These are phyloP conservation scores for Leptosomus discolor DNA, from an alignment of 2,113 vertebrate species.

Conservation along the genomic window DNA sequence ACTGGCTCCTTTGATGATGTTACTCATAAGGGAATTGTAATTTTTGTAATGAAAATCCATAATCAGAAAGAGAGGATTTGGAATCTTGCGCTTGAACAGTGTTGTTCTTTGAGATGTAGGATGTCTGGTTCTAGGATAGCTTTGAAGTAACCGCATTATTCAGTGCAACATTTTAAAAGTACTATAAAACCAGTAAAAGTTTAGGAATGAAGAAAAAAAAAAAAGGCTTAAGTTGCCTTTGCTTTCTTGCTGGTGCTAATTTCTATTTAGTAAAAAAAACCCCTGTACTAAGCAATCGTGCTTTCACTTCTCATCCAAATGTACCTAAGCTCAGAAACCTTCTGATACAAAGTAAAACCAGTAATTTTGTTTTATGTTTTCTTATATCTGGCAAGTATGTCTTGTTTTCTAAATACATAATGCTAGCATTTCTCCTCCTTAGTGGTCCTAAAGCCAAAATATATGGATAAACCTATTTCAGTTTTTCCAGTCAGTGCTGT, in stretches of 20 bases:
- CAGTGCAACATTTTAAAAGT: background rate
- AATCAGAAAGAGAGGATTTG: background rate
- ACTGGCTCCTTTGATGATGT: background rate
- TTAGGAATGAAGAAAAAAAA: background rate
- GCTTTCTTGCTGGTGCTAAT: background rate
- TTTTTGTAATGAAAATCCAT: background rate
- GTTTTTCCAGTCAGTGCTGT: background rate
- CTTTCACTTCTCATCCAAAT: background rate
- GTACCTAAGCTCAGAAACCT: background rate
- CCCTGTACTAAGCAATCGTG: background rate
- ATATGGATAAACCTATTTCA: background rate
- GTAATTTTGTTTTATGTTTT: background rate
- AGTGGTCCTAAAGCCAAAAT: background rate
- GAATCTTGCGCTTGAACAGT: background rate
- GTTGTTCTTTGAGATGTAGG: background rate
- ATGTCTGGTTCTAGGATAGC: slow-evolving; percentile 14
- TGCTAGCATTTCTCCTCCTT: background rate
- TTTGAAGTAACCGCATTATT: background rate
- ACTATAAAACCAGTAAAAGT: background rate
- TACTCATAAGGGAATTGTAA: slow-evolving; percentile 8
- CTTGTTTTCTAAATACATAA: background rate
- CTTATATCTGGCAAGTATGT: background rate
- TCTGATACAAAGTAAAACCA: background rate
- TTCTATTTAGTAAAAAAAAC: background rate
- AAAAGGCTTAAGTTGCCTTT: background rate